phyloP scores from a whole-genome alignment of 2,113 vertebrate species.

The Colistium nudipinnis region DNA sequence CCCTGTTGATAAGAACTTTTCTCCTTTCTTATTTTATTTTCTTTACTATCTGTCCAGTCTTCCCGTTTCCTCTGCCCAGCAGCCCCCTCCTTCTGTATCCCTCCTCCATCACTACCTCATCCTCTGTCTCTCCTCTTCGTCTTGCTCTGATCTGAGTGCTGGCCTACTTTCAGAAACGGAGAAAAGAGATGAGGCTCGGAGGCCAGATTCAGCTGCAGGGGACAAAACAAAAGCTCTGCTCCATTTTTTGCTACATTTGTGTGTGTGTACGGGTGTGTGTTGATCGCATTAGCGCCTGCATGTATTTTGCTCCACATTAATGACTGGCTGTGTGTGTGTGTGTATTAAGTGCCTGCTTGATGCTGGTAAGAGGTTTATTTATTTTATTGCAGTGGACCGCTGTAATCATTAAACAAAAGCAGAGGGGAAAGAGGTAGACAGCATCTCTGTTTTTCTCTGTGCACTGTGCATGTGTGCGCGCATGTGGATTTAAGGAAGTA shows the following conservation, averaged over 20 bases:
- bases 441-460: slow-evolving; percentile 15
- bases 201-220: slow-evolving; percentile 79
- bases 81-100: neutral
- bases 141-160: slow-evolving; percentile 66
- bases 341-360: slow-evolving; percentile 19
- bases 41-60: neutral
- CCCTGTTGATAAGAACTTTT: too few species aligned
- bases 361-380: slow-evolving; percentile 11
- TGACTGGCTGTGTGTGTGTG: slow-evolving; percentile 21
- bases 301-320: slow-evolving; percentile 25
- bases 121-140: slow-evolving; percentile 33
- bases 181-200: slow-evolving; percentile 76
- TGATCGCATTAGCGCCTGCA: slow-evolving; percentile 25
- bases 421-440: slow-evolving; percentile 21
- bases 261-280: slow-evolving; percentile 36
- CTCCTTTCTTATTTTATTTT: too few species aligned
- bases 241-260: slow-evolving; percentile 79
- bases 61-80: slow-evolving; percentile 8
- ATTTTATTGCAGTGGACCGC: slow-evolving; percentile 27
- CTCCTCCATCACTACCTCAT: neutral
- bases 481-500: slow-evolving; percentile 23
- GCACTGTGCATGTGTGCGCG: slow-evolving; percentile 5
- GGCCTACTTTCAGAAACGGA: slow-evolving; percentile 80
- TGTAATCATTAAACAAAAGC: slow-evolving; percentile 32
- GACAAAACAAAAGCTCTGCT: slow-evolving; percentile 62